Percentiles rank a stretch among this genome's conserved stretches.
phyloP scores from a whole-genome alignment of 2,888 invertebrate genomes.

The Neoaliturus tenellus region DNA sequence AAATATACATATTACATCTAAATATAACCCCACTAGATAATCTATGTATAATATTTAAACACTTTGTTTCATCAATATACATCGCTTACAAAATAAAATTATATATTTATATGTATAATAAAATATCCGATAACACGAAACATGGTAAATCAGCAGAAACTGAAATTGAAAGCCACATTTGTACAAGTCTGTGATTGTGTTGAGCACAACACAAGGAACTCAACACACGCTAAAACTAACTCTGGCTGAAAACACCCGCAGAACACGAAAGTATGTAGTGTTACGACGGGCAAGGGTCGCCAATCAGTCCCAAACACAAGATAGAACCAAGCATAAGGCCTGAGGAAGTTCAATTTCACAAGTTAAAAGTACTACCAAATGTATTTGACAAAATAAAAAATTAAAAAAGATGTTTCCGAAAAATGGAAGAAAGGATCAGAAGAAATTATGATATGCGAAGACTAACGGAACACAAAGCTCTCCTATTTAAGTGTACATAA shows the following conservation, averaged over 20 bases:
- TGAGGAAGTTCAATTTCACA: too few species aligned
- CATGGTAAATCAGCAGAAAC: conserved; percentile 49
- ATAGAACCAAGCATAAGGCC: too few species aligned
- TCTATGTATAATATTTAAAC: conserved; percentile 58
- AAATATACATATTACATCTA: conserved; percentile 64
- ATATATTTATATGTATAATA: conserved; percentile 47
- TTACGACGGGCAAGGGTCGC: neutral
- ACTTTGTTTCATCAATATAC: conserved; percentile 58
- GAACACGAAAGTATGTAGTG: too few species aligned
- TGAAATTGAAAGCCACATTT: conserved; percentile 23
- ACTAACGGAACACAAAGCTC: too few species aligned
- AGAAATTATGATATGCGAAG: too few species aligned
- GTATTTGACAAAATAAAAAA: too few species aligned
- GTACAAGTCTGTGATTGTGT: neutral
- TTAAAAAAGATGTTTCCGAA: neutral
- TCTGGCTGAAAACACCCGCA: too few species aligned
- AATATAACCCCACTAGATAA: conserved; percentile 61
- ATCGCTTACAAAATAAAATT: conserved; percentile 62
- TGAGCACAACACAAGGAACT: conserved; percentile 8
- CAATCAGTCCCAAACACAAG: neutral
- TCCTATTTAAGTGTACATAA: too few species aligned
- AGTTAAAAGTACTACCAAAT: too few species aligned
- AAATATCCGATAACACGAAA: conserved; percentile 52
- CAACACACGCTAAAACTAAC: neutral
- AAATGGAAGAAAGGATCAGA: too few species aligned